Conservation (phyloP, 2,797 vertebrate genomes). For the Lepus townsendii region DNA sequence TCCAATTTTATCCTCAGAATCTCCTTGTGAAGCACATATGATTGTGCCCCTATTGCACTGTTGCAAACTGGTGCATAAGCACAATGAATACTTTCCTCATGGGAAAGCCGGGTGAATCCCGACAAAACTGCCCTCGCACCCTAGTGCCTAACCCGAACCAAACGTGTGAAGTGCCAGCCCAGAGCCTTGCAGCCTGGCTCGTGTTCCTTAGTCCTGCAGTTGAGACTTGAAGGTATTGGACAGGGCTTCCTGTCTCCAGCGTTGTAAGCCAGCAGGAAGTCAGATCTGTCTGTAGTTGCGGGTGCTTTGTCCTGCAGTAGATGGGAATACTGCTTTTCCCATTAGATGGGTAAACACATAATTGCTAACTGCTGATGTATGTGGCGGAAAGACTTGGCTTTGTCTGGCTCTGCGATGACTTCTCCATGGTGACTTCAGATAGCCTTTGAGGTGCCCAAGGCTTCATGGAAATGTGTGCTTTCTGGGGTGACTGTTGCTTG, state of each 20-base stretch:
- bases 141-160: not conserved
- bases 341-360: not conserved
- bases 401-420: not conserved
- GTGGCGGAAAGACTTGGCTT: not conserved
- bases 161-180: not conserved
- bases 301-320: not conserved
- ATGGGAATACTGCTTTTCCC: not conserved
- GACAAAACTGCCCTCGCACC: not conserved
- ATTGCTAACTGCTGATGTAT: not conserved
- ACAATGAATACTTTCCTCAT: not conserved
- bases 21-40: not conserved
- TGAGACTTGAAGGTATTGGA: not conserved
- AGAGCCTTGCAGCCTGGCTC: not conserved
- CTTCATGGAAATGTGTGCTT: not conserved
- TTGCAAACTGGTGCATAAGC: conserved; percentile 1
- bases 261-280: not conserved
- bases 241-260: not conserved
- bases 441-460: not conserved
- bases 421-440: not conserved
- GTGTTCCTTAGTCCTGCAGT: not conserved
- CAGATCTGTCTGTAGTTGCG: not conserved
- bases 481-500: not conserved
- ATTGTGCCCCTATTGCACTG: not conserved
- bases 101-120: not conserved
- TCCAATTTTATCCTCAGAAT: not conserved